Base-by-base conservation (phyloP, 2,797 vertebrate species). In the Stomatorhinus walkeri region DNA sequence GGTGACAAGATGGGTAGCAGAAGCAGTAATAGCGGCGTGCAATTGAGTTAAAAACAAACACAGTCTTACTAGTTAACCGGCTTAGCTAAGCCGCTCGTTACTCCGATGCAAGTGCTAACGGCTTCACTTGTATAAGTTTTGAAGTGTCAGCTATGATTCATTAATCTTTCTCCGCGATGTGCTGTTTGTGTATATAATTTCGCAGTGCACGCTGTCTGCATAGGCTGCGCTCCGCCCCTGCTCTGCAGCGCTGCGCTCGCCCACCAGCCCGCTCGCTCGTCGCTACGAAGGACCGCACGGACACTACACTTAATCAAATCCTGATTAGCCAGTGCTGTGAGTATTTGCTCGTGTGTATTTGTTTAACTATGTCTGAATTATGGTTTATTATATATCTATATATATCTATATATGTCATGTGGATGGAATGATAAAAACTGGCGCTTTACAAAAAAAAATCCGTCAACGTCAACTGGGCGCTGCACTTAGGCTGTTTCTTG, bases 1-100 rank as follows among this genome's bases (percentile, higher is more conserved):
- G 90, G 93, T 90, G 93, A 93, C 92, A 87, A 85, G 89, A 87
- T 89, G 90, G n/a, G 86, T 81, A 88, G 86, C 88, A 88, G 89
- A 90, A 86, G 79, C 88, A 61, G 28, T 84, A 54, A 85, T 36
- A 59, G 85, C 52, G 49, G 85, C 28, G 52, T 87, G 85, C 28
- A n/a, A 9, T 36, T 36, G 28, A 9, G 84, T 86, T 48, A 36
- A 16, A 61, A 81, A 56, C 79, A 54, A 81, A 54, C 49, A 72
- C 36, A 48, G 87, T 64, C 49, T 59, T 36, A 12, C 14, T 28
- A 22, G 52, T 76, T 68, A 16, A 9, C 81, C 22, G 43, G 8
- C 1, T 22, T 48, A 14, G 83, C 22, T 43, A n/a, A 46, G 16
- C n/a, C 1, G 22, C 12, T 36, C 9, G 9, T 56, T 6, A 64